phyloP scores from a whole-genome alignment of 2,888 invertebrate species.

The Criorhina ranunculi region DNA sequence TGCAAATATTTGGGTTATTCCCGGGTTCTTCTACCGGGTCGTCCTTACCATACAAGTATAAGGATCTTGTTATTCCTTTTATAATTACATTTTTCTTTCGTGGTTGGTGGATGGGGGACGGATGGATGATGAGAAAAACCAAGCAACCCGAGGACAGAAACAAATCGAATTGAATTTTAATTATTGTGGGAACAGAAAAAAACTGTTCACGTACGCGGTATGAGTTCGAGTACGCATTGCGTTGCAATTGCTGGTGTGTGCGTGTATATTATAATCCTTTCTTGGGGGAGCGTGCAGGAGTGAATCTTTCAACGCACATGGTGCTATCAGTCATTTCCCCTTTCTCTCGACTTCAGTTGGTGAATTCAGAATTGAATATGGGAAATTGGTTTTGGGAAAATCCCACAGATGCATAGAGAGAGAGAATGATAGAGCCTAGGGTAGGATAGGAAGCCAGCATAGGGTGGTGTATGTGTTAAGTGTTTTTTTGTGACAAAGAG shows the following conservation, averaged over 20 bases:
- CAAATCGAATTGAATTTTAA: constrained; percentile 72
- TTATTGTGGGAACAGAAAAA: constrained; percentile 68
- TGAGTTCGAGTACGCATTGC: neutral
- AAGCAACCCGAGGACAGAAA: constrained; percentile 28
- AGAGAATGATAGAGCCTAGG: constrained; percentile 1
- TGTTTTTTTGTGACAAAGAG: constrained; percentile 3
- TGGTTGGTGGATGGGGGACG: neutral
- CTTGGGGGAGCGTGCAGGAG: constrained; percentile 24
- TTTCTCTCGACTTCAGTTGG: constrained; percentile 14
- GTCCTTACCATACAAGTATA: constrained; percentile 41
- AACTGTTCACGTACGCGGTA: constrained; percentile 30
- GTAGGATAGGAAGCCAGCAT: neutral
- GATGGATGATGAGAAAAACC: constrained; percentile 21
- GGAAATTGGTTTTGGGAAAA: constrained; percentile 62
- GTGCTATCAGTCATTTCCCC: constrained; percentile 50
- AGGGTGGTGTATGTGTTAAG: neutral
- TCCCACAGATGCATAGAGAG: constrained; percentile 52
- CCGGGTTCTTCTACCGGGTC: constrained; percentile 12
- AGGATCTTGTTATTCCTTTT: constrained; percentile 59
- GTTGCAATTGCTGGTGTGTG: neutral
- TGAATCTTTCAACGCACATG: constrained; percentile 57
- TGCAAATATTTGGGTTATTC: constrained; percentile 72
- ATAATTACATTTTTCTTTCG: constrained; percentile 65
- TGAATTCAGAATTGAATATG: constrained; percentile 63
- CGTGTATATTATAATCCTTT: constrained; percentile 48